Conservation (phyloP, 2,888 invertebrate species). For the Lasioglossum zephyrum region DNA sequence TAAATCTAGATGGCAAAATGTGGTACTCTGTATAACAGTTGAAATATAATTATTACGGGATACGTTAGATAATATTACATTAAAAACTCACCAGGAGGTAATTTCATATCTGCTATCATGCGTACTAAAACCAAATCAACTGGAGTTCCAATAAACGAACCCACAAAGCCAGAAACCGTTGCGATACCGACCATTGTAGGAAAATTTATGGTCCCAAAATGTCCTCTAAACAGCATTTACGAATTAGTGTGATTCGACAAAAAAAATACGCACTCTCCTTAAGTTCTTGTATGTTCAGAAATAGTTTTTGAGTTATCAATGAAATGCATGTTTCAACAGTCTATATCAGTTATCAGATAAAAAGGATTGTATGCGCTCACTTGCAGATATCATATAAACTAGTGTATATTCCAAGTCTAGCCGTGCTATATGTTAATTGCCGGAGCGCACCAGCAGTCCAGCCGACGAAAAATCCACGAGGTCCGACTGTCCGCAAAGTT, state of each 20-base stretch:
- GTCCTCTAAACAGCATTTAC: slow-evolving; percentile 52
- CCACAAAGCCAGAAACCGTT: slow-evolving; percentile 87
- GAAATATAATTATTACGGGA: neutral
- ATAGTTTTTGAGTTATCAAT: neutral
- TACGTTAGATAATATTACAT: neutral
- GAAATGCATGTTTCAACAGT: neutral
- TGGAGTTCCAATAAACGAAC: slow-evolving; percentile 88
- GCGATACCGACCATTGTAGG: slow-evolving; percentile 83
- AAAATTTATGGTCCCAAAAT: slow-evolving; percentile 66
- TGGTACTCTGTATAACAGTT: neutral
- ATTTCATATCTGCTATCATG: slow-evolving; percentile 88
- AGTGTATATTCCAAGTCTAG: slow-evolving; percentile 88
- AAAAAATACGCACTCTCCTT: too few species aligned
- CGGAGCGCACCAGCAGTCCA: slow-evolving; percentile 85
- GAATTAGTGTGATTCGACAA: neutral
- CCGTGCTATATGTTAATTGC: slow-evolving; percentile 89
- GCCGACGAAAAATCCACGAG: slow-evolving; percentile 86
- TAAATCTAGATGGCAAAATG: too few species aligned
- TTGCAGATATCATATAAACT: slow-evolving; percentile 85
- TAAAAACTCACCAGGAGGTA: slow-evolving; percentile 82
- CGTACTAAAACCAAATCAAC: slow-evolving; percentile 87
- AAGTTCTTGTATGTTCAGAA: neutral
- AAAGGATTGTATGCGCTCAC: slow-evolving; percentile 35
- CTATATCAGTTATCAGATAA: neutral
- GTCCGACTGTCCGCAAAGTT: slow-evolving; percentile 86